Conservation (phyloP, 2,113 vertebrate species). For the Lycaon pictus region DNA sequence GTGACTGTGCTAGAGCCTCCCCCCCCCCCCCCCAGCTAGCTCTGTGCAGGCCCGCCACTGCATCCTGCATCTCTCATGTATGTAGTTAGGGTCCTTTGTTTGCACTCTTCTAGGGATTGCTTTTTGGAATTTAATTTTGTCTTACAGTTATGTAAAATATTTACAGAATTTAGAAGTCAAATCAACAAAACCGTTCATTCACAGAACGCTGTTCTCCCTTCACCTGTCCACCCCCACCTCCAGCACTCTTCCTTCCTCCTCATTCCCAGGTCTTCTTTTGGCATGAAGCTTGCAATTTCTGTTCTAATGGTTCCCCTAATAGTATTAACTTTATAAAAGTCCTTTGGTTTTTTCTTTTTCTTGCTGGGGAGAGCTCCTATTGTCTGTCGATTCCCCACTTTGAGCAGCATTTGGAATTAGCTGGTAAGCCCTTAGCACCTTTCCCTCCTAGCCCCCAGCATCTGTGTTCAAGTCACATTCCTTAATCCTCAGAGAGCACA, state of each 20-base stretch:
- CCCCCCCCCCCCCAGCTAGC: neutral
- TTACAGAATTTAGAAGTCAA: neutral
- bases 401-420: neutral
- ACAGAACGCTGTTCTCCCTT: neutral
- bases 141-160: neutral
- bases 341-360: neutral
- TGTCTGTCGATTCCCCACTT: neutral
- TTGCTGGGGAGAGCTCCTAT: neutral
- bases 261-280: neutral
- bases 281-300: neutral
- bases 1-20: neutral
- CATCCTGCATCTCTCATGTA: neutral
- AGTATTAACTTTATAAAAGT: neutral
- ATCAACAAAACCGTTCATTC: neutral
- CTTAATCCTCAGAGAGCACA: neutral
- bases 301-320: neutral
- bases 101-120: neutral
- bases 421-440: neutral
- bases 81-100: neutral
- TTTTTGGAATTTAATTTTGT: neutral
- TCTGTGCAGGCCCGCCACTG: neutral
- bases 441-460: neutral
- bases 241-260: neutral
- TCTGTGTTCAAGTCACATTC: neutral
- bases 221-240: accelerated